Conservation (phyloP, 2,888 invertebrate species). For the Eristalis arbustorum region DNA sequence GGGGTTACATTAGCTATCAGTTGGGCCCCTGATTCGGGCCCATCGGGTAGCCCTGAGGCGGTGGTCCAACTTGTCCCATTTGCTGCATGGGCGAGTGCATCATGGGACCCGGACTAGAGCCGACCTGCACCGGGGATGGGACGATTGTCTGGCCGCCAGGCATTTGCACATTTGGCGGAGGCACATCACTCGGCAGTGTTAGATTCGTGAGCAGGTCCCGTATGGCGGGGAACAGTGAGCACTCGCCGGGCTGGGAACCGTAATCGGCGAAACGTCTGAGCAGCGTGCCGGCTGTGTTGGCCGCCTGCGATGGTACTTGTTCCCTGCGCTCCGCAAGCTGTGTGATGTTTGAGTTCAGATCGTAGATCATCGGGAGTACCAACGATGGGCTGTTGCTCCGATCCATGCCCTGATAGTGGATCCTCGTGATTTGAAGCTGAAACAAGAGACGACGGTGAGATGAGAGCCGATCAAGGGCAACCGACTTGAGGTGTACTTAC, state of each 20-base stretch:
- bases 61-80: slow-evolving; percentile 78
- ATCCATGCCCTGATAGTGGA: slow-evolving; percentile 84
- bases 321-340: slow-evolving; percentile 93
- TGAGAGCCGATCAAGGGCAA: not conserved
- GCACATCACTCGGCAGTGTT: slow-evolving; percentile 89
- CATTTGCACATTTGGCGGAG: slow-evolving; percentile 81
- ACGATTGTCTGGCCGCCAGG: slow-evolving; percentile 77
- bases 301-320: slow-evolving; percentile 82
- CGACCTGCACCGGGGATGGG: slow-evolving; percentile 80
- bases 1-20: slow-evolving; percentile 60
- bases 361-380: slow-evolving; percentile 94
- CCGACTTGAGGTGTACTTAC: slow-evolving; percentile 82
- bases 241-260: slow-evolving; percentile 88
- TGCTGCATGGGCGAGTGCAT: slow-evolving; percentile 83
- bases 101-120: slow-evolving; percentile 82
- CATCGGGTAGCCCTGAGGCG: slow-evolving; percentile 77
- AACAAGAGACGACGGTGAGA: slow-evolving; percentile 35
- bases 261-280: slow-evolving; percentile 89
- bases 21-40: slow-evolving; percentile 76
- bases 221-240: slow-evolving; percentile 94
- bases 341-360: slow-evolving; percentile 91
- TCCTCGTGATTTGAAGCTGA: slow-evolving; percentile 88
- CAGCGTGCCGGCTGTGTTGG: slow-evolving; percentile 84
- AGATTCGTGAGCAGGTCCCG: slow-evolving; percentile 93
- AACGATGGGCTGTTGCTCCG: slow-evolving; percentile 86